phyloP scores from a whole-genome alignment of 2,797 vertebrate species.

The Macroramphosus scolopax region DNA sequence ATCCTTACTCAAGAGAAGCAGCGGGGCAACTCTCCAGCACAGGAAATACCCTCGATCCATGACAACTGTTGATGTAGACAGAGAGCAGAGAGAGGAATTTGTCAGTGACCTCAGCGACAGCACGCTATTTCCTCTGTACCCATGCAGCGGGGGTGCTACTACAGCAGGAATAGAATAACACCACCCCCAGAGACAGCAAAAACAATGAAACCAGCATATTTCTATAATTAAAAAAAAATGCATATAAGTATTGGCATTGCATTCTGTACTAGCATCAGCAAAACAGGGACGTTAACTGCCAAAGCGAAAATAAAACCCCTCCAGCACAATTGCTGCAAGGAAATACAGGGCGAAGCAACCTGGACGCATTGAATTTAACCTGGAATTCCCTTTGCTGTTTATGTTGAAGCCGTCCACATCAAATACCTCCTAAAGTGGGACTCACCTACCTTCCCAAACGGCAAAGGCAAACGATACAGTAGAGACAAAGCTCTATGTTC shows the following conservation, averaged over 20 bases:
- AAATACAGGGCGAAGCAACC: conserved; percentile 25
- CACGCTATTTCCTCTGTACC: conserved; percentile 36
- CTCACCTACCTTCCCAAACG: conserved; percentile 59
- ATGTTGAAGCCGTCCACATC: conserved; percentile 28
- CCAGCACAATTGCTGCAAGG: conserved; percentile 42
- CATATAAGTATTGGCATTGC: conserved; percentile 35
- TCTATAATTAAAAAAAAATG: conserved; percentile 24
- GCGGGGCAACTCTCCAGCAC: conserved; percentile 50
- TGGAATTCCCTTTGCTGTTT: conserved; percentile 25
- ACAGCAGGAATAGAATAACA: conserved; percentile 42
- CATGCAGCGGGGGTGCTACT: conserved; percentile 28
- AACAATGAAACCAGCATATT: conserved; percentile 42
- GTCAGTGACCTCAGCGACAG: conserved; percentile 38
- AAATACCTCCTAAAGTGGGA: conserved; percentile 5
- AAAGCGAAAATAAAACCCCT: conserved; percentile 53
- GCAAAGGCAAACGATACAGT: conserved; percentile 16
- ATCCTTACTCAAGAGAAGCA: conserved; percentile 70
- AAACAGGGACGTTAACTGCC: conserved; percentile 37
- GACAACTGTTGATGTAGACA: conserved; percentile 57
- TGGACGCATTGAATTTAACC: conserved; percentile 37
- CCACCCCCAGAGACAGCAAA: conserved; percentile 37
- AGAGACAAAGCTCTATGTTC: conserved; percentile 14
- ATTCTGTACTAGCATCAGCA: conserved; percentile 37
- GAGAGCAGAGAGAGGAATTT: conserved; percentile 50
- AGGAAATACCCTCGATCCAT: conserved; percentile 63